Evolutionary conservation across 1,140 invertebrate genomes (phyloP).

Genomic region (Trachymyrmex septentrionalis): DNA sequence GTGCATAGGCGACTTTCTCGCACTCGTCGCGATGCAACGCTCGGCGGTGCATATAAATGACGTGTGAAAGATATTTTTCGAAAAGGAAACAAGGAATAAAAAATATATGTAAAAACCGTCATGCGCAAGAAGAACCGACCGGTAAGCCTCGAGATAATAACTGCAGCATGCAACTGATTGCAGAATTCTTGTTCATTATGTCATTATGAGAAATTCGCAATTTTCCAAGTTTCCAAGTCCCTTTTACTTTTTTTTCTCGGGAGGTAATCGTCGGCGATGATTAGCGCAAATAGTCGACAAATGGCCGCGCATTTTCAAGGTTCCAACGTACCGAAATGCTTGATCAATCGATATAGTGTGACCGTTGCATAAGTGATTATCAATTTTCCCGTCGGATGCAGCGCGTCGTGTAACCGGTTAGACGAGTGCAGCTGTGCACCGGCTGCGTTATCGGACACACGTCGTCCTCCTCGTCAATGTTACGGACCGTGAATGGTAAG

Average conservation of each 20-base stretch:
- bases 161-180: background rate
- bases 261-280: background rate
- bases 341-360: background rate
- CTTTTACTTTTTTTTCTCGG: background rate
- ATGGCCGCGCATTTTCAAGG: background rate
- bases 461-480: constrained; percentile 19
- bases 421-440: constrained; percentile 24
- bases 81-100: background rate
- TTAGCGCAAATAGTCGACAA: background rate
- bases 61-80: background rate
- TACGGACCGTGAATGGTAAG: constrained; percentile 29
- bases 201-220: background rate
- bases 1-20: constrained; percentile 41
- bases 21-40: background rate
- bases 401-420: constrained; percentile 29
- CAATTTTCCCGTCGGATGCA: constrained; percentile 31
- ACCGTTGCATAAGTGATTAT: constrained; percentile 49
- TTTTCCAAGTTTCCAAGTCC: background rate
- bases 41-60: background rate
- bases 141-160: background rate
- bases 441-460: constrained; percentile 16
- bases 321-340: background rate
- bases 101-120: background rate
- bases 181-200: background rate
- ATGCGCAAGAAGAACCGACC: background rate